These are phyloP conservation scores for Sarcophaga variegata DNA, from an alignment of 2,888 invertebrate species.

Conservation along the genomic window DNA sequence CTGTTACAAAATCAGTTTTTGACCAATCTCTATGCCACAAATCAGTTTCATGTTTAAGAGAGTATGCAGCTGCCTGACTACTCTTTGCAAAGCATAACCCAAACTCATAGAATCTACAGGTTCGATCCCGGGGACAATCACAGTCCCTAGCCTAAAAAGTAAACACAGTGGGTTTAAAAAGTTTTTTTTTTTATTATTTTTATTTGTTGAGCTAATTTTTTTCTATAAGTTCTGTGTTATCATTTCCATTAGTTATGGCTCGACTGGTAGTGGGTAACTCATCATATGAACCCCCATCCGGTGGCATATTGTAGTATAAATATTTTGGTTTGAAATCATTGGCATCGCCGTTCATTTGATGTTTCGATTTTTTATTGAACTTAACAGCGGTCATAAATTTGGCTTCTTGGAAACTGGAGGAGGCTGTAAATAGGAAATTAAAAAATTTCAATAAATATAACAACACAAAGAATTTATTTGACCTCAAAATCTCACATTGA, in stretches of 20 bases:
- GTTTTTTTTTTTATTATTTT: background rate
- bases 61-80: no score
- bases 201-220: background rate
- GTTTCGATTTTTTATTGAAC: constrained; percentile 74
- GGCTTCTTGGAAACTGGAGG: constrained; percentile 76
- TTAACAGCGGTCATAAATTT: constrained; percentile 75
- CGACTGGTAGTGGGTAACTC: constrained; percentile 23
- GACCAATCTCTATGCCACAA: no score
- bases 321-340: constrained; percentile 76
- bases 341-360: constrained; percentile 73
- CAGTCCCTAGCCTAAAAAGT: background rate
- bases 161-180: background rate
- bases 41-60: no score
- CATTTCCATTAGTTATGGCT: background rate
- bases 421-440: constrained; percentile 57
- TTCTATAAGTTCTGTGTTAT: background rate
- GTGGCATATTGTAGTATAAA: constrained; percentile 75
- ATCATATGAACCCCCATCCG: constrained; percentile 11
- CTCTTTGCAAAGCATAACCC: no score
- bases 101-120: no score
- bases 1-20: no score
- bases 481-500: no score
- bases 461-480: background rate
- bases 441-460: background rate
- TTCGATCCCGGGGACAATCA: no score